Percentiles rank a stretch among this genome's conserved stretches.
phyloP scores from a whole-genome alignment of 1,140 invertebrate genomes.

The Choristoneura fumiferana region DNA sequence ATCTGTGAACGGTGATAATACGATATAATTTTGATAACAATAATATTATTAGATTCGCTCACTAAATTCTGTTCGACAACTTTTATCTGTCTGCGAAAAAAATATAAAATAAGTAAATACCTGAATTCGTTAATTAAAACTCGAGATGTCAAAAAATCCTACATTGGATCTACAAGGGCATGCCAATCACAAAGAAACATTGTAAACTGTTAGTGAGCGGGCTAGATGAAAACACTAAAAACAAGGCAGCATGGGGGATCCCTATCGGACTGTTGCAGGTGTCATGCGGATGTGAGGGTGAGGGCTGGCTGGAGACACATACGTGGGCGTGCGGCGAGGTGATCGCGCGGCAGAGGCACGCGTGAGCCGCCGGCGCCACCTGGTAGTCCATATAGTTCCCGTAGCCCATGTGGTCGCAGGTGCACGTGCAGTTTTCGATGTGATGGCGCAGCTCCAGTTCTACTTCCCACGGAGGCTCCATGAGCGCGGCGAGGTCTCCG shows the following conservation, averaged over 20 bases:
- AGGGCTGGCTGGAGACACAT: slow-evolving; percentile 46
- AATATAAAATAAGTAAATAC: no score
- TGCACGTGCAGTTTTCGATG: slow-evolving; percentile 91
- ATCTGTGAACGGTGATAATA: no score
- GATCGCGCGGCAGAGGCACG: slow-evolving; percentile 72
- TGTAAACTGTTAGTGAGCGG: slow-evolving; percentile 15
- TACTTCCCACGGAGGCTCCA: slow-evolving; percentile 77
- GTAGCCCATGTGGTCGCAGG: slow-evolving; percentile 94
- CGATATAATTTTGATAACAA: no score
- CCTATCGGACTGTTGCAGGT: slow-evolving; percentile 40
- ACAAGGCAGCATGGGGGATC: slow-evolving; percentile 40
- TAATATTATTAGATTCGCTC: no score
- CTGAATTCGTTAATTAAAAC: no score
- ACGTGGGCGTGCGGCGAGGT: slow-evolving; percentile 75
- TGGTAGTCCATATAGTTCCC: slow-evolving; percentile 94
- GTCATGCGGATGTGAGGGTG: slow-evolving; percentile 23
- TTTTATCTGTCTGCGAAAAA: no score
- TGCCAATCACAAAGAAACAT: slow-evolving; percentile 16
- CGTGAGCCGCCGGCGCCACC: slow-evolving; percentile 79
- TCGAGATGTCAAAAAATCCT: no score
- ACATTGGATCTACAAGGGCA: not conserved
- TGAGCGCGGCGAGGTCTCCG: slow-evolving; percentile 61
- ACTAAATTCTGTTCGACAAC: no score
- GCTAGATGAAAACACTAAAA: slow-evolving; percentile 31
- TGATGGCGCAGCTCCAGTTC: slow-evolving; percentile 88